Conservation (phyloP, 2,113 vertebrate genomes). For the Bubo scandiacus region DNA sequence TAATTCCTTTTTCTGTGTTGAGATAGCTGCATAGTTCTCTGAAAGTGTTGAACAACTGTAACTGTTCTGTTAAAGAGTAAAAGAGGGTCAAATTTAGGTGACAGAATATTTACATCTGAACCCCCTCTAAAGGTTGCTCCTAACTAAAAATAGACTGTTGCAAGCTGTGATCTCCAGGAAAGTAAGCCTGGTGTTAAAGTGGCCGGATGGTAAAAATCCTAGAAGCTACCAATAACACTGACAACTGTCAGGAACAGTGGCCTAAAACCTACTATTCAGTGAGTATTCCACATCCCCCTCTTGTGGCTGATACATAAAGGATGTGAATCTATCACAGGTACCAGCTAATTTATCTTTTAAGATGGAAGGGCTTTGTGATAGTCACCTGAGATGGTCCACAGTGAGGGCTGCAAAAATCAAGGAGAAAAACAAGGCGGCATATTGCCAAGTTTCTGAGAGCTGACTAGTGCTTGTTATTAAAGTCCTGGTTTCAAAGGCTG, state of each 20-base stretch:
- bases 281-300: constrained; percentile 56
- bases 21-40: background rate
- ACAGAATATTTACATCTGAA: background rate
- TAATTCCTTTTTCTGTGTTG: background rate
- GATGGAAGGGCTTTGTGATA: background rate
- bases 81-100: background rate
- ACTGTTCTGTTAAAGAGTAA: background rate
- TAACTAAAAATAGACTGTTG: background rate
- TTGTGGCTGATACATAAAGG: constrained; percentile 38
- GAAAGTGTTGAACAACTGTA: background rate
- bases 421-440: background rate
- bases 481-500: background rate
- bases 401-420: background rate
- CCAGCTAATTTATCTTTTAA: background rate
- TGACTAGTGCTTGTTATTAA: background rate
- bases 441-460: background rate
- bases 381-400: background rate
- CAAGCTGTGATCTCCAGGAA: background rate
- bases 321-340: background rate
- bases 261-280: background rate
- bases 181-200: background rate
- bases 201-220: background rate
- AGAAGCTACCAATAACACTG: background rate
- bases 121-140: background rate
- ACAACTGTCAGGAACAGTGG: background rate